Evolutionary conservation across 1,140 invertebrate genomes (phyloP).

Genomic region (Limonius californicus): DNA sequence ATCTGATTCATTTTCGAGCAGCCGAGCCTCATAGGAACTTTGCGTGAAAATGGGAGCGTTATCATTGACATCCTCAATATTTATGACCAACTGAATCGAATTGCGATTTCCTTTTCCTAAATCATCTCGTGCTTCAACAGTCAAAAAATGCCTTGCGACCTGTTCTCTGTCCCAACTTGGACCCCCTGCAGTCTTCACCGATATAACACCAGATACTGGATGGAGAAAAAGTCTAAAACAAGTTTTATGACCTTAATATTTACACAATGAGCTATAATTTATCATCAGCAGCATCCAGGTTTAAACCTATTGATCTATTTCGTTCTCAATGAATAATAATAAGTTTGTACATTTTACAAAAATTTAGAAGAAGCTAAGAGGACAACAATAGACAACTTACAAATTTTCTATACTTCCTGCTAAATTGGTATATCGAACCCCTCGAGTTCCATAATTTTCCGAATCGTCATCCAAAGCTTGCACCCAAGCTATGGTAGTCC

Average conservation of each 20-base stretch:
- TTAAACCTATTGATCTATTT: too few species aligned
- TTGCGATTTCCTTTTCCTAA: slow-evolving; percentile 82
- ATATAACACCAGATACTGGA: slow-evolving; percentile 75
- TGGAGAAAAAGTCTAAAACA: slow-evolving; percentile 73
- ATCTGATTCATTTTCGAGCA: slow-evolving; percentile 74
- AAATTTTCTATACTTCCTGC: slow-evolving; percentile 76
- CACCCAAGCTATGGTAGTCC: slow-evolving; percentile 78
- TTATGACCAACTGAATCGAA: slow-evolving; percentile 79
- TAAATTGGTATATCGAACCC: slow-evolving; percentile 82
- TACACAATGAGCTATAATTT: neutral
- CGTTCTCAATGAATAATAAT: too few species aligned
- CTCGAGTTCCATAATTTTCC: slow-evolving; percentile 77
- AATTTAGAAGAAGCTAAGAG: too few species aligned
- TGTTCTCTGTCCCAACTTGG: slow-evolving; percentile 83
- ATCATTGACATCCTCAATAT: slow-evolving; percentile 86
- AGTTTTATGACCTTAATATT: too few species aligned
- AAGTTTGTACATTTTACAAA: too few species aligned
- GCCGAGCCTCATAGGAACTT: slow-evolving; percentile 75
- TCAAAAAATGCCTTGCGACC: slow-evolving; percentile 81
- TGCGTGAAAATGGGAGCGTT: slow-evolving; percentile 80
- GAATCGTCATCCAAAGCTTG: slow-evolving; percentile 82
- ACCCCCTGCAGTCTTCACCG: slow-evolving; percentile 69
- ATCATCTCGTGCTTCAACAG: slow-evolving; percentile 87
- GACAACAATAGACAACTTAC: too few species aligned
- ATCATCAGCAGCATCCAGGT: neutral